phyloP scores from a whole-genome alignment of 92 coral and sea anemone genomes.

The Epizoanthus rinbou region DNA sequence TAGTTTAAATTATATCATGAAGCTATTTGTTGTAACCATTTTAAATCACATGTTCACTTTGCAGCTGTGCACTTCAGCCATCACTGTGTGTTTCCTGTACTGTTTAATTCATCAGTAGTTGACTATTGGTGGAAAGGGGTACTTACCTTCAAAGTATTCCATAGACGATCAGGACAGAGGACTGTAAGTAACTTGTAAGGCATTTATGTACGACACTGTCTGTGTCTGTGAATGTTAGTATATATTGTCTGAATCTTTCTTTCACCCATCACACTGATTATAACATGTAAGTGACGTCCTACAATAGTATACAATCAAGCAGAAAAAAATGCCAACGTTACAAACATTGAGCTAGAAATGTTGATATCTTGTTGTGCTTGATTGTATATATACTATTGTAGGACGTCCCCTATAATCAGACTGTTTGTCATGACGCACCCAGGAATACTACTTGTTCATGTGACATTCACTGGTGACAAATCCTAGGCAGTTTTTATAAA shows the following conservation, averaged over 20 bases:
- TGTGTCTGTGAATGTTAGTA: not conserved
- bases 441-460: not conserved
- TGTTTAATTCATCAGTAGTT: slow-evolving; percentile 81
- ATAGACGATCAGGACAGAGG: slow-evolving; percentile 82
- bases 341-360: no score
- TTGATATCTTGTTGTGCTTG: no score
- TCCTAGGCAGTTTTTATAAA: not conserved
- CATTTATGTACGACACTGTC: not conserved
- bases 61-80: slow-evolving; percentile 88
- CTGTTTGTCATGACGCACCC: no score
- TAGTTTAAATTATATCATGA: no score
- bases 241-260: not conserved
- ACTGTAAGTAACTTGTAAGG: slow-evolving; percentile 62
- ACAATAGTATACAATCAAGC: no score
- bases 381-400: no score
- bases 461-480: not conserved
- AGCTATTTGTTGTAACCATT: not conserved
- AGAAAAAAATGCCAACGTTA: no score
- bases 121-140: slow-evolving; percentile 80
- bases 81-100: slow-evolving; percentile 91
- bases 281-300: no score
- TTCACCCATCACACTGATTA: not conserved
- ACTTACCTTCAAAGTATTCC: slow-evolving; percentile 73
- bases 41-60: slow-evolving; percentile 12
- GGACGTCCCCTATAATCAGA: no score